These are phyloP conservation scores for Dendroctonus valens DNA, from an alignment of 1,140 invertebrate genomes.

Conservation along the genomic window DNA sequence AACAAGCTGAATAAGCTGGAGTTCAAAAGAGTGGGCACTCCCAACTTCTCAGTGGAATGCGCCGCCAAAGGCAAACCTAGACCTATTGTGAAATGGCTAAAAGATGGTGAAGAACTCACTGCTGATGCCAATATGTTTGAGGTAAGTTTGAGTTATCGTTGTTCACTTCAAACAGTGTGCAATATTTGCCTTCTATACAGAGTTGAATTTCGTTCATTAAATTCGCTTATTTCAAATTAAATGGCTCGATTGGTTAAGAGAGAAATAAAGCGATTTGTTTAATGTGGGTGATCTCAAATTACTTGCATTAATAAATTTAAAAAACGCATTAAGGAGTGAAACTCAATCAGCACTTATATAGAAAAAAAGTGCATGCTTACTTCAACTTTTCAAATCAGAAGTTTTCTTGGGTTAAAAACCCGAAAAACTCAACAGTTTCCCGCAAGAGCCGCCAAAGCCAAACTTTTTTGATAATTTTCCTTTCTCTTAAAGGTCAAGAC, in stretches of 20 bases:
- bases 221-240: too few species aligned
- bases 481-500: constrained; percentile 57
- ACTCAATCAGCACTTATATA: neutral
- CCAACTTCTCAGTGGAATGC: constrained; percentile 77
- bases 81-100: constrained; percentile 80
- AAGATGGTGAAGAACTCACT: constrained; percentile 76
- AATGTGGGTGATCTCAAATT: neutral
- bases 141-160: constrained; percentile 43
- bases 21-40: constrained; percentile 76
- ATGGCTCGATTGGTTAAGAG: too few species aligned
- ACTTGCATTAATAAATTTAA: neutral
- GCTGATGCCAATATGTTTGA: constrained; percentile 75
- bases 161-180: neutral
- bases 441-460: too few species aligned
- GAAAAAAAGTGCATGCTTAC: neutral
- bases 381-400: too few species aligned
- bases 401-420: too few species aligned
- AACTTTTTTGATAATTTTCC: neutral
- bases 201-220: neutral
- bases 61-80: constrained; percentile 84
- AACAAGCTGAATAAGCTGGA: constrained; percentile 80
- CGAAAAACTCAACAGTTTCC: too few species aligned
- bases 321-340: too few species aligned
- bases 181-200: neutral
- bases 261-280: too few species aligned